Base-by-base conservation (phyloP, 2,888 invertebrate species). In the Timema podura region DNA sequence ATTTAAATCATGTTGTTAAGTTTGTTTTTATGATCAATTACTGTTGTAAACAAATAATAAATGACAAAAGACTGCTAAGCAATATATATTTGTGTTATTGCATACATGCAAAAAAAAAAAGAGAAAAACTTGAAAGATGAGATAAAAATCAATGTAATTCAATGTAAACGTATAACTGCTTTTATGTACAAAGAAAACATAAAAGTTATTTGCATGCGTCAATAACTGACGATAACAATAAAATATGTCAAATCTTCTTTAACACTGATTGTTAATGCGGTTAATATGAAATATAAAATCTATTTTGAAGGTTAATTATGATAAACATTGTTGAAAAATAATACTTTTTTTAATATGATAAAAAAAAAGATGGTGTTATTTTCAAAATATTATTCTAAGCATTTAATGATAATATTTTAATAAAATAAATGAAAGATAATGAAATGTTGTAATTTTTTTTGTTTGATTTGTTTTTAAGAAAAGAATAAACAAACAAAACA, bases 301-400 rank as follows among this genome's bases (percentile, higher is more conserved):
- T 70, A 68, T 70, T 70, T 70, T 68, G 54, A 70, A 64, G 59
- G 68, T 68, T 51, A 68, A 64, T 70, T 64, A 61, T 64, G 49
- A 67, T 64, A 59, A 59, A 64, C 48, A 48, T 49, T 65, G 49
- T 67, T 68, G 69, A 65, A 69, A 54, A 61, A 61, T 68, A 61
- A 48, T 65, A 68, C 47, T 68, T 61, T 68, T 68, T 59, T 49
- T 69, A 48, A 65, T 57, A 57, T 48, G 65, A 48, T 30, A 47
- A 57, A 49, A 68, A 30, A 54, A 15, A 65, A 65, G 44, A 68
- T 64, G 70, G 54, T 67, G 70, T 64, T 70, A 68, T 68, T 70
- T 68, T 57, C 65, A 70, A 70, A 67, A 67, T 67, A 49, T 67
- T 67, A 51, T 67, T 67, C 44, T 51, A 67, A 68, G 70, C 70